Base-by-base conservation (phyloP, 2,797 vertebrate genomes). In the Rousettus madagascariensis region DNA sequence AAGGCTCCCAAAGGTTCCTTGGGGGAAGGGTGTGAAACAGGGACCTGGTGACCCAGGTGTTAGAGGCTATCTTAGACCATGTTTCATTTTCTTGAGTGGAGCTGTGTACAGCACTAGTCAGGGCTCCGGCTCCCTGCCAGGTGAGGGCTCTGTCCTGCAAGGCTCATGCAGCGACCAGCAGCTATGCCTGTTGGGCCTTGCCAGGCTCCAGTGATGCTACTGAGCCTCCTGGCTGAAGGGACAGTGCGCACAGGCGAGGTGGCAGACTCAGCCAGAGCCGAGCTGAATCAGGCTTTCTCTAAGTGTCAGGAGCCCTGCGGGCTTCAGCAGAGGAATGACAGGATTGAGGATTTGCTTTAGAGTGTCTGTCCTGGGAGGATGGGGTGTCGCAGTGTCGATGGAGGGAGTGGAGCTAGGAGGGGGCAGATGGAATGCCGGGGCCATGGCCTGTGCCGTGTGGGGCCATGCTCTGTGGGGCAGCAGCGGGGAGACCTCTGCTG, bases 141-240 rank as follows among this genome's bases (percentile, higher is more conserved):
- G 30, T 0, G 1, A 22, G 19, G 55, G 16, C 46, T 30, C 3
- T 13, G 0, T 28, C 36, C 28, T 17, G 0, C 0, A 1, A 22
- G 11, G 36, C 36, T 55, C 46, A 55, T 17, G 59, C 8, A 33
- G 24, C 13, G 6, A 41, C 61, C 53, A 20, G 0, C 24, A 26
- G 28, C 28, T 28, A 61, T 30, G 5, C 59, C 59, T 61, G 5
- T 55, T 51, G 41, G 53, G n/a, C 33, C 77, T 28, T 28, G 22
- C 63, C 6, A 3, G 13, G 59, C 49, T 16, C 7, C 5, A 10
- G 46, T 30, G 30, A 38, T 24, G 16, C n/a, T 2, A 0, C 49
- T 74, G 38, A 30, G 43, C 19, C 65, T 55, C 24, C 26, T 11
- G 68, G 30, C 26, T 2, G 8, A 1, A 3, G n/a, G 3, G 22